These are phyloP conservation scores for Diprion similis DNA, from an alignment of 1,140 invertebrate species.

Conservation along the genomic window DNA sequence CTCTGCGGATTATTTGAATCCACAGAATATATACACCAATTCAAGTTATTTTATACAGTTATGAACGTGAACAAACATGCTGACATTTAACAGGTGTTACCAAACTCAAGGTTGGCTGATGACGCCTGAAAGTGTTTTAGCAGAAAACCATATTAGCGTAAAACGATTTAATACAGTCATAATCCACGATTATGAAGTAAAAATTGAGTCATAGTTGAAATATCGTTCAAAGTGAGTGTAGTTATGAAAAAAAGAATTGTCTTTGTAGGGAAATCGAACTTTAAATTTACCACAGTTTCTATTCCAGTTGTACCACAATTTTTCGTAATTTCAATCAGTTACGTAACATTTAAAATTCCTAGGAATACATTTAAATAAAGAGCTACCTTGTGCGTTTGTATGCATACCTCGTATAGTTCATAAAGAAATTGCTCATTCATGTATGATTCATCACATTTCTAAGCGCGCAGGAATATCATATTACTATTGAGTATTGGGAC, in stretches of 20 bases:
- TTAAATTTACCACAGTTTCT: neutral
- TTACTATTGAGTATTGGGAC: no score
- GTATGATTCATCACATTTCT: no score
- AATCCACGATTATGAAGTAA: no score
- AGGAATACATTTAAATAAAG: neutral
- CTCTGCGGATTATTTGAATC: no score
- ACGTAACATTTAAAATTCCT: neutral
- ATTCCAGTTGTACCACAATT: neutral
- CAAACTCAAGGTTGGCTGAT: neutral
- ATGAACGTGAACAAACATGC: neutral
- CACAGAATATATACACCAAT: neutral
- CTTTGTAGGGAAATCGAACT: neutral
- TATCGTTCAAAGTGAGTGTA: no score
- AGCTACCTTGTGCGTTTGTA: neutral
- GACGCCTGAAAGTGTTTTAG: neutral
- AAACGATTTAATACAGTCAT: no score
- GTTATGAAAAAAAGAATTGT: no score
- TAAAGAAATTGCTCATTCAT: no score
- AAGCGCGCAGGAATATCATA: no score
- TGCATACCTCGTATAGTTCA: no score
- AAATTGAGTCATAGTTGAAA: no score
- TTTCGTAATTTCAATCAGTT: neutral
- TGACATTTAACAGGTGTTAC: slow-evolving; percentile 5
- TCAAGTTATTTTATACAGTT: neutral
- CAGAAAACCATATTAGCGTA: neutral